phyloP scores from a whole-genome alignment of 1,140 invertebrate species.

The Drosophila nebulosa region DNA sequence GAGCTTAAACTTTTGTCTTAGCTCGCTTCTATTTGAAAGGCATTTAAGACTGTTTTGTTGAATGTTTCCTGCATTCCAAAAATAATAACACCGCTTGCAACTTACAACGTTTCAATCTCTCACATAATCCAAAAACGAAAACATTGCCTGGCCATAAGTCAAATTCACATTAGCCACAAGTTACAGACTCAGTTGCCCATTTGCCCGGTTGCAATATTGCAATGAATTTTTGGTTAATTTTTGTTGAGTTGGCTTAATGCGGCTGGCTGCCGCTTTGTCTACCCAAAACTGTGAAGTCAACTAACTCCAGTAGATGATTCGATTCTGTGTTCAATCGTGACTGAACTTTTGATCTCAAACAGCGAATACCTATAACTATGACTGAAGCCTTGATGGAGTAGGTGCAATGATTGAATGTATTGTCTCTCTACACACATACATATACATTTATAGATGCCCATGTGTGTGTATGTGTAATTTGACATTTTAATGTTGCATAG shows the following conservation, averaged over 20 bases:
- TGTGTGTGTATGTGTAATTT: conserved; percentile 49
- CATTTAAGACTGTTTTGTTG: background rate
- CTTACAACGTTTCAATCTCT: conserved; percentile 3
- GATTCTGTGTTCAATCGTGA: conserved; percentile 67
- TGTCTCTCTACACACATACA: conserved; percentile 3
- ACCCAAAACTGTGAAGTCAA: conserved; percentile 2
- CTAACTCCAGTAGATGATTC: background rate
- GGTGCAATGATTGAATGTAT: conserved; percentile 71
- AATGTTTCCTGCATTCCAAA: background rate
- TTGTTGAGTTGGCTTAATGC: conserved; percentile 5
- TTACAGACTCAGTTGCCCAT: conserved; percentile 21
- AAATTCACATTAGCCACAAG: conserved; percentile 42
- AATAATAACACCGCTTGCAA: background rate
- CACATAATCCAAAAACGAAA: conserved; percentile 3
- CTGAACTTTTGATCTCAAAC: conserved; percentile 71
- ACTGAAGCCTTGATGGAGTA: conserved; percentile 40
- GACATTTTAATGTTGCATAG: conserved; percentile 70
- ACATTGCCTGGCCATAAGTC: conserved; percentile 19
- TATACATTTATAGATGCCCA: background rate
- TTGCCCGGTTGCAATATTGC: conserved; percentile 23
- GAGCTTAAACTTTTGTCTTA: too few species aligned
- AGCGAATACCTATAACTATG: conserved; percentile 30
- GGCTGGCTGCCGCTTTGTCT: conserved; percentile 51
- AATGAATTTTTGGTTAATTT: conserved; percentile 25
- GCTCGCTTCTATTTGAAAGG: background rate